These are phyloP conservation scores for Conomelus anceps DNA, from an alignment of 2,888 invertebrate genomes.

Conservation along the genomic window DNA sequence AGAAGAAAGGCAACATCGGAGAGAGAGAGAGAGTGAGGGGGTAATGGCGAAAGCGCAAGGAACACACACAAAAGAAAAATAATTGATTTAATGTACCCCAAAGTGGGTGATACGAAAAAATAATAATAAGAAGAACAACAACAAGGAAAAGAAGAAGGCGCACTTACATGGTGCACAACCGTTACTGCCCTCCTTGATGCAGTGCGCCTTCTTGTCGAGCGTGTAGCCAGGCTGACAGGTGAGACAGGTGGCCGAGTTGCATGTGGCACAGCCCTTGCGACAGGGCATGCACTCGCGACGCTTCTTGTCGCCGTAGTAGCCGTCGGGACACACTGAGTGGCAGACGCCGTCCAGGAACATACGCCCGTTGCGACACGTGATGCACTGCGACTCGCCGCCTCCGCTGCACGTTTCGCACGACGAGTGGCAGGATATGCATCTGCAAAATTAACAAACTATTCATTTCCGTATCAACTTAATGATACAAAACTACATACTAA, in stretches of 20 bases:
- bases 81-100: no score
- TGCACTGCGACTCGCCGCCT: conserved; percentile 68
- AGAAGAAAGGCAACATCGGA: no score
- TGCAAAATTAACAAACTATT: conserved; percentile 36
- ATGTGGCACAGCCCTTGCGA: conserved; percentile 68
- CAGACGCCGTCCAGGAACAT: conserved; percentile 68
- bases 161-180: conserved; percentile 60
- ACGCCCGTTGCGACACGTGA: conserved; percentile 66
- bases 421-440: conserved; percentile 70
- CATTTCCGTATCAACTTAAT: background rate
- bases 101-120: no score
- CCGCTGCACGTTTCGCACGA: conserved; percentile 77
- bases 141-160: conserved; percentile 30
- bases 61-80: no score
- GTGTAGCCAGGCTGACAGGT: conserved; percentile 69
- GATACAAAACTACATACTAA: no score
- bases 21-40: no score
- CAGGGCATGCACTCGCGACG: conserved; percentile 74
- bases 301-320: conserved; percentile 69
- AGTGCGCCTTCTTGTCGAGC: conserved; percentile 66
- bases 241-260: conserved; percentile 63
- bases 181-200: conserved; percentile 62
- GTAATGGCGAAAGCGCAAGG: no score
- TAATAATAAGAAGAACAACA: conserved; percentile 25
- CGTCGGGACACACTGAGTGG: conserved; percentile 59